phyloP scores from a whole-genome alignment of 2,797 vertebrate species.

The Muscicapa striata region DNA sequence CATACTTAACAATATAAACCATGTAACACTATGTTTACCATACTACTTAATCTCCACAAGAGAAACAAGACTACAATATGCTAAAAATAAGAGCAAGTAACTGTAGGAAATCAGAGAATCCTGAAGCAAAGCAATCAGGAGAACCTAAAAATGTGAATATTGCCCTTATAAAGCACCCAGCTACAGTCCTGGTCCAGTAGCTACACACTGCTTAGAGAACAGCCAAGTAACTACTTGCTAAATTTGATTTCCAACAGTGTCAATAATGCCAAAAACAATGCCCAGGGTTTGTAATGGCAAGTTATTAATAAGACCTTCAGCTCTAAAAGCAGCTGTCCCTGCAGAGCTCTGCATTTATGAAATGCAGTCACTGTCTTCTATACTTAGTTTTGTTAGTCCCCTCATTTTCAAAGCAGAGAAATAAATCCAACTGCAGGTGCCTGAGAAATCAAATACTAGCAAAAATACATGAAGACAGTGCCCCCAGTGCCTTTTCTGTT shows the following conservation, averaged over 20 bases:
- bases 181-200: neutral
- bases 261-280: neutral
- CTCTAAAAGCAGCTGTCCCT: neutral
- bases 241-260: neutral
- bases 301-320: neutral
- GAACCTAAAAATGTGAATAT: neutral
- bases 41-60: neutral
- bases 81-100: neutral
- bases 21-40: neutral
- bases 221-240: neutral
- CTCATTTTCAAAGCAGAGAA: neutral
- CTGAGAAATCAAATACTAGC: neutral
- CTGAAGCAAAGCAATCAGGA: neutral
- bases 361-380: neutral
- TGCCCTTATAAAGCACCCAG: neutral
- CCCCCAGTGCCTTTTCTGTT: neutral
- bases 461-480: neutral
- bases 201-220: neutral
- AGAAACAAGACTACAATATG: neutral
- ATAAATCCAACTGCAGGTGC: slow-evolving; percentile 12
- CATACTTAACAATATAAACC: neutral
- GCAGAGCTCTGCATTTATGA: neutral
- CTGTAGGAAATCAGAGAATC: neutral
- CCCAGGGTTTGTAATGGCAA: neutral
- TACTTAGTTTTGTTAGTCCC: neutral